A percentile compares a stretch with the other conserved stretches of the same genome.
Evolutionary conservation across 2,888 invertebrate species (phyloP).

Genomic region (Erannis defoliaria): DNA sequence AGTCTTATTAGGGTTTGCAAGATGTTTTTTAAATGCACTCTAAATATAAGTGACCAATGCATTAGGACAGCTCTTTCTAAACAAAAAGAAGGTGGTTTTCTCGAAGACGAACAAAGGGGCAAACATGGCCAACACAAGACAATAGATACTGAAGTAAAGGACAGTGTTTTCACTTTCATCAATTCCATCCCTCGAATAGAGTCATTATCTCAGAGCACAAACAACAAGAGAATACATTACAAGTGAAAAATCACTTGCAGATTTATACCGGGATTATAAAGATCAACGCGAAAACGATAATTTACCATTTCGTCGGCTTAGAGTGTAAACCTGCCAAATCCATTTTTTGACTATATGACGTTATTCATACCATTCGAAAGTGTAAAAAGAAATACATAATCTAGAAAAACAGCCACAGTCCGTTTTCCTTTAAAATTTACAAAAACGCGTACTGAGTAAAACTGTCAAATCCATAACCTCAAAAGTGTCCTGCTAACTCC

Average conservation of each 20-base stretch:
- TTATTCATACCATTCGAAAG: no score
- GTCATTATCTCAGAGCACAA: conserved; percentile 26
- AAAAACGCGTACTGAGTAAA: no score
- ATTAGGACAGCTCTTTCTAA: background rate
- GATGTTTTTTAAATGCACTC: conserved; percentile 9
- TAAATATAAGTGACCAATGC: background rate
- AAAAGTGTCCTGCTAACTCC: no score
- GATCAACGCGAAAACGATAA: conserved; percentile 4
- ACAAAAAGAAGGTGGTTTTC: background rate
- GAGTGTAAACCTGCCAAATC: no score
- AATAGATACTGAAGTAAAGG: background rate
- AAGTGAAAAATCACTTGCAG: conserved; percentile 27
- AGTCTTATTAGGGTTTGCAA: conserved; percentile 9
- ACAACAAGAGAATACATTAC: conserved; percentile 30
- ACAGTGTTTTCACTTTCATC: no score
- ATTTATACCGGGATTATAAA: conserved; percentile 25
- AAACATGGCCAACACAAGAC: background rate
- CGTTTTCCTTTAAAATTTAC: no score
- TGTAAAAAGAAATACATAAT: no score
- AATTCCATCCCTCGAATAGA: conserved; percentile 44
- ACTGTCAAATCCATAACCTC: no score
- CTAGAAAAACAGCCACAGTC: no score
- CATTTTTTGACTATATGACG: no score
- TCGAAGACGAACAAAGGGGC: background rate
- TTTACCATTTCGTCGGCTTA: no score